Conservation (phyloP, 1,140 invertebrate genomes). For the Leptopilina boulardi region DNA sequence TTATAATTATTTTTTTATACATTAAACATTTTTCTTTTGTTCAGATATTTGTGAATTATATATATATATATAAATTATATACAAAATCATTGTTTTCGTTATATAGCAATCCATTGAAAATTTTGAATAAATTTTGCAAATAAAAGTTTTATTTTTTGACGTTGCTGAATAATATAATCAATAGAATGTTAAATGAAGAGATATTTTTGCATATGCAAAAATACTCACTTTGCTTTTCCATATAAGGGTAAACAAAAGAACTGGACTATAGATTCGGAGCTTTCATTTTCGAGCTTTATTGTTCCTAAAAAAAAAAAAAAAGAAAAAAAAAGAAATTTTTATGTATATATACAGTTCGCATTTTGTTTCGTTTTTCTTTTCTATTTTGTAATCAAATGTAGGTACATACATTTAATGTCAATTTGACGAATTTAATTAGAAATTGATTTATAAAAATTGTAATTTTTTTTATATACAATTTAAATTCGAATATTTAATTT, state of each 20-base stretch:
- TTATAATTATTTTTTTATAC: too few species aligned
- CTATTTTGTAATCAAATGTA: too few species aligned
- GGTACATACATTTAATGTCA: too few species aligned
- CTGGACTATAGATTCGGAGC: neutral
- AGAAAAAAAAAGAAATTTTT: neutral
- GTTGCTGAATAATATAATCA: conserved; percentile 24
- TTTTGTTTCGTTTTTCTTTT: too few species aligned
- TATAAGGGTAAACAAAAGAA: neutral
- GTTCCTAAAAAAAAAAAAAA: neutral
- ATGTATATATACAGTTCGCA: neutral
- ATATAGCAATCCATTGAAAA: neutral
- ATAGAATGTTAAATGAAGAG: conserved; percentile 28
- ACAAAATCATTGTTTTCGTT: neutral
- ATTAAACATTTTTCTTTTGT: too few species aligned
- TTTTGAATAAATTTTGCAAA: neutral
- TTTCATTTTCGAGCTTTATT: neutral
- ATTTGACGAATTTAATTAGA: too few species aligned
- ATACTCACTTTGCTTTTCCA: neutral
- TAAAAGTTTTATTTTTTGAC: neutral
- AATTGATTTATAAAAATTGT: too few species aligned
- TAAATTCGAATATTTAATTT: too few species aligned
- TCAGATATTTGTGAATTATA: too few species aligned
- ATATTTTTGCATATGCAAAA: conserved; percentile 27
- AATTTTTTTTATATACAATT: too few species aligned
- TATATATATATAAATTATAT: too few species aligned